Percentiles rank a stretch among this genome's conserved stretches.
phyloP scores from a whole-genome alignment of 2,888 invertebrate genomes.

The Pollenia angustigena region DNA sequence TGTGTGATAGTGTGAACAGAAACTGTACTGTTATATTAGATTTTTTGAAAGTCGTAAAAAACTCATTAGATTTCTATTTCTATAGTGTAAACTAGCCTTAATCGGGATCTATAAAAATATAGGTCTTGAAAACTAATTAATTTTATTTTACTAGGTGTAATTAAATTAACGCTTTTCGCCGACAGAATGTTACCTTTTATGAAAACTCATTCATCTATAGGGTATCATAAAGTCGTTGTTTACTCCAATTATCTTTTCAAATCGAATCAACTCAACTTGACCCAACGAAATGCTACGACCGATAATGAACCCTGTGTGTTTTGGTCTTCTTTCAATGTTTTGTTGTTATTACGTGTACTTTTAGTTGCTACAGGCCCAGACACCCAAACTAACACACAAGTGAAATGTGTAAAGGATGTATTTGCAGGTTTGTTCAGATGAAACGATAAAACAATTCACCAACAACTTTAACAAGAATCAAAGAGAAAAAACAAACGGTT shows the following conservation, averaged over 20 bases:
- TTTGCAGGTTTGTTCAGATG: neutral
- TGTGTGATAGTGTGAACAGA: too few species aligned
- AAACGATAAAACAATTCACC: constrained; percentile 37
- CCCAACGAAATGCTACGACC: constrained; percentile 35
- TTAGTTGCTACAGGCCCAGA: neutral
- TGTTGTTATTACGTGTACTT: constrained; percentile 30
- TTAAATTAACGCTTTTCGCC: too few species aligned
- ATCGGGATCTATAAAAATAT: too few species aligned
- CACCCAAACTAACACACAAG: neutral
- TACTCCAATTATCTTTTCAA: neutral
- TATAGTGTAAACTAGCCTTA: too few species aligned
- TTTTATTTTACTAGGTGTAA: too few species aligned
- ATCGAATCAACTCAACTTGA: constrained; percentile 22
- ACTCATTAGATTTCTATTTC: too few species aligned
- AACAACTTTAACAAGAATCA: constrained; percentile 53
- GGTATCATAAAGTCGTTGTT: too few species aligned
- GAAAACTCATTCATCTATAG: too few species aligned
- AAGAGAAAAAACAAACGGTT: constrained; percentile 10
- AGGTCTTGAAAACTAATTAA: too few species aligned
- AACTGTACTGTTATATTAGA: too few species aligned
- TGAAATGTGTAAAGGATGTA: neutral
- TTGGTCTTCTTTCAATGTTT: constrained; percentile 53
- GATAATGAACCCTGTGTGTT: constrained; percentile 51
- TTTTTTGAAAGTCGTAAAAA: too few species aligned
- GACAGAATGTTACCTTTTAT: too few species aligned